Evolutionary conservation across 2,113 vertebrate genomes (phyloP).

Genomic region (Poecile atricapillus): DNA sequence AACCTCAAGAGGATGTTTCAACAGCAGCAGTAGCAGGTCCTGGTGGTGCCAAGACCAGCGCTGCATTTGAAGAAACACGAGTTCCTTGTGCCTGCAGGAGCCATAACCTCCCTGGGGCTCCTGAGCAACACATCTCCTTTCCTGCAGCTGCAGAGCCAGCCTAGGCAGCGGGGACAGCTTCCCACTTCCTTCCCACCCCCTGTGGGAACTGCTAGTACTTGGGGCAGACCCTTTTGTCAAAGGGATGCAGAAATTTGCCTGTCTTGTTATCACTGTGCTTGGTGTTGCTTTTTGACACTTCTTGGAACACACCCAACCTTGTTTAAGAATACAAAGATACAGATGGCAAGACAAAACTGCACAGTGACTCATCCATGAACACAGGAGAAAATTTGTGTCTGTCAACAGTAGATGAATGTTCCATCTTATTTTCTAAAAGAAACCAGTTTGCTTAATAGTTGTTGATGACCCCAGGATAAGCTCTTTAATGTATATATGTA

Average conservation of each 20-base stretch:
- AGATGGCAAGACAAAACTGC: background rate
- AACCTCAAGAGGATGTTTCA: background rate
- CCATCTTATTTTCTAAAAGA: background rate
- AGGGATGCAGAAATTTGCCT: background rate
- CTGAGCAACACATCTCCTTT: background rate
- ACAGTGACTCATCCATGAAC: background rate
- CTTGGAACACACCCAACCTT: background rate
- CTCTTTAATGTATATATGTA: background rate
- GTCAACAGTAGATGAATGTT: background rate
- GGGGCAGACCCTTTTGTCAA: background rate
- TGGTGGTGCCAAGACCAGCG: background rate
- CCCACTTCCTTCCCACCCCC: background rate
- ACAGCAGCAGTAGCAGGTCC: background rate
- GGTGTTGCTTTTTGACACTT: background rate
- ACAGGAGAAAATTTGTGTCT: background rate
- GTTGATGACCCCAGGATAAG: background rate
- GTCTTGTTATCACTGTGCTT: background rate
- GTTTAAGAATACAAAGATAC: background rate
- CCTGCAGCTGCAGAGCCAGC: background rate
- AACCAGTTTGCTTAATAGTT: background rate
- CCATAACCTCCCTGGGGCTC: fast-evolving
- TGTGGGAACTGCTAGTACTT: background rate
- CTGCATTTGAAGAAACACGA: background rate
- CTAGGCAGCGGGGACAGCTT: background rate
- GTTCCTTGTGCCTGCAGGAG: background rate